phyloP scores from a whole-genome alignment of 2,113 vertebrate genomes.

The Nymphicus hollandicus region DNA sequence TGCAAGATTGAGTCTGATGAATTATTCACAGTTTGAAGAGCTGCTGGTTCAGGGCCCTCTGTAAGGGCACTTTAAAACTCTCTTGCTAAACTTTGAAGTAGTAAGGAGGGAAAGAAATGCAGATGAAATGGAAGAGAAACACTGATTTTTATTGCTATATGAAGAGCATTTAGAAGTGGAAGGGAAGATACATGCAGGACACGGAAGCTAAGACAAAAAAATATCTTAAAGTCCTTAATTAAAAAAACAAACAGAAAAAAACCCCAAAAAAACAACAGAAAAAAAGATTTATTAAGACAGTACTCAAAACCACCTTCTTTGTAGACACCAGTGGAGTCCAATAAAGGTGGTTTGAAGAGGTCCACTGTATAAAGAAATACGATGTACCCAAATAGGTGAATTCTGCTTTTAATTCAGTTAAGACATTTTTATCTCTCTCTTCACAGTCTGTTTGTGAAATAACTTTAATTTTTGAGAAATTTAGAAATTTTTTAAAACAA shows the following conservation, averaged over 20 bases:
- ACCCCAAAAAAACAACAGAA: too few species aligned
- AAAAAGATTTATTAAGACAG: not conserved
- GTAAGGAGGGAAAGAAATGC: constrained; percentile 1
- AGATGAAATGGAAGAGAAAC: not conserved
- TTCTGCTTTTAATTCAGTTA: not conserved
- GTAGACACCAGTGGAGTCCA: not conserved
- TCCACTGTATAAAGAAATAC: not conserved
- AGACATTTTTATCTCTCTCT: not conserved
- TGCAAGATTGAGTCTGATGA: constrained; percentile 73
- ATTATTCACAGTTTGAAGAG: constrained; percentile 73
- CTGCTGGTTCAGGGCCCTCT: constrained; percentile 26
- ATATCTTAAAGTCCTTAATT: not conserved
- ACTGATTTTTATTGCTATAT: not conserved
- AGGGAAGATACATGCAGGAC: not conserved
- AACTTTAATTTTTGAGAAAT: not conserved
- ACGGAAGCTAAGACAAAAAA: not conserved
- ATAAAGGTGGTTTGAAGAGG: not conserved
- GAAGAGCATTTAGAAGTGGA: not conserved
- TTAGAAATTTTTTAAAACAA: not conserved
- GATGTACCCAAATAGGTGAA: not conserved
- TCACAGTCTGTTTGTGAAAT: not conserved
- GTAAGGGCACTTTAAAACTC: constrained; percentile 45
- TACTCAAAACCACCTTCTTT: not conserved
- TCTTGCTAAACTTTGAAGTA: constrained; percentile 39
- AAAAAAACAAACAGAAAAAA: not conserved